phyloP scores from a whole-genome alignment of 2,797 vertebrate genomes.

The Anguilla anguilla region DNA sequence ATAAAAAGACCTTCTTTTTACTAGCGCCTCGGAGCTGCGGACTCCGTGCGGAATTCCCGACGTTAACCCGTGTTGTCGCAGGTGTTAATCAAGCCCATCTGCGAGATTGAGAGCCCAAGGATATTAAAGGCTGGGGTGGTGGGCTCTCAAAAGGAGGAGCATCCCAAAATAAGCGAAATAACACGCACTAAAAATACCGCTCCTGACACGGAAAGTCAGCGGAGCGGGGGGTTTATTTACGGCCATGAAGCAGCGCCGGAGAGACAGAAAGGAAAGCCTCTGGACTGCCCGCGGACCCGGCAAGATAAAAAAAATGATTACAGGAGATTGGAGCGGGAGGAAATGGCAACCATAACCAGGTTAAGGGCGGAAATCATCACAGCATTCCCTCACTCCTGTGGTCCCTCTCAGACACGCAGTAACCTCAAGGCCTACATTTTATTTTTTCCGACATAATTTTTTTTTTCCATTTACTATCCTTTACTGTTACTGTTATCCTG shows the following conservation, averaged over 20 bases:
- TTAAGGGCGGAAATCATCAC: background rate
- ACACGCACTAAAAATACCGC: conserved; percentile 4
- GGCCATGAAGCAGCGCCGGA: background rate
- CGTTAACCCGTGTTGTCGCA: background rate
- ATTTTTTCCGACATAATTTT: background rate
- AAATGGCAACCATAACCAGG: background rate
- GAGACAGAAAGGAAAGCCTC: background rate
- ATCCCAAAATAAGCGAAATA: background rate
- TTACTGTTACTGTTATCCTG: background rate
- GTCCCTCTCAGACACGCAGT: background rate
- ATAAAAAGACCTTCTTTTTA: background rate
- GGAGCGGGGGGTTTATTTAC: background rate
- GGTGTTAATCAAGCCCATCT: conserved; percentile 4
- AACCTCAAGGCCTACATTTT: background rate
- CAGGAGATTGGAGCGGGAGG: background rate
- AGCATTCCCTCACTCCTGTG: background rate
- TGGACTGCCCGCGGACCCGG: background rate
- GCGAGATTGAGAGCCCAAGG: background rate
- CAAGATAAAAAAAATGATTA: background rate
- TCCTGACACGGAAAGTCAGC: background rate
- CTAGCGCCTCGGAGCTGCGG: background rate
- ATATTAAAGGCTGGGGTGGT: background rate
- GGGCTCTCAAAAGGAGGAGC: background rate
- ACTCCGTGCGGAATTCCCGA: background rate
- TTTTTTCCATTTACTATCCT: background rate